Conservation (phyloP, 2,888 invertebrate species). For the Mallateleia sp. region DNA sequence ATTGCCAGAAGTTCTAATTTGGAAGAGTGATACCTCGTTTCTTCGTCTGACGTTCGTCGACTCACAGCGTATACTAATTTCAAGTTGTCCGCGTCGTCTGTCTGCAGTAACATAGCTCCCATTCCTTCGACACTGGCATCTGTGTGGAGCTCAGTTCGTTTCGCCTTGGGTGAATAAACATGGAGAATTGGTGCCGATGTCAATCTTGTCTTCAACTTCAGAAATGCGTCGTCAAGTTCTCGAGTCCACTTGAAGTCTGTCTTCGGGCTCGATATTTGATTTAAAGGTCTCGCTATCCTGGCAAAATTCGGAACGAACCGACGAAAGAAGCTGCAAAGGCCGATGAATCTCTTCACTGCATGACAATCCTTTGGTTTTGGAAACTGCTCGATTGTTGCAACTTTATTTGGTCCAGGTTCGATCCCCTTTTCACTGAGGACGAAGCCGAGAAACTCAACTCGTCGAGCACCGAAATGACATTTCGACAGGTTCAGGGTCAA, state of each 20-base stretch:
- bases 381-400: slow-evolving; percentile 14
- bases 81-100: too few relatives aligned
- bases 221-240: slow-evolving; percentile 1
- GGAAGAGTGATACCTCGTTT: too few relatives aligned
- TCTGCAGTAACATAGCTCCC: too few relatives aligned
- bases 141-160: too few relatives aligned
- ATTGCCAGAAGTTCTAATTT: too few relatives aligned
- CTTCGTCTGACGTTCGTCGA: too few relatives aligned
- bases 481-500: slow-evolving; percentile 5
- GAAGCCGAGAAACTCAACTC: slow-evolving; percentile 38
- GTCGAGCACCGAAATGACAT: not conserved
- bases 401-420: slow-evolving; percentile 24
- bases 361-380: slow-evolving; percentile 56
- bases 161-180: too few relatives aligned
- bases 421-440: slow-evolving; percentile 18
- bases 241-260: not conserved
- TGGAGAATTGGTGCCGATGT: too few relatives aligned
- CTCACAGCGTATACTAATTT: too few relatives aligned
- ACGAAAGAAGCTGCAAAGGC: slow-evolving; percentile 24
- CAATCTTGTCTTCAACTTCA: too few relatives aligned
- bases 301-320: not conserved
- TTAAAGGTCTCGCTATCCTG: not conserved
- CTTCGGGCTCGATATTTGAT: not conserved
- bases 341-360: slow-evolving; percentile 63
- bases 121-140: too few relatives aligned